These are phyloP conservation scores for Melanostoma scalare DNA, from an alignment of 2,888 invertebrate genomes.

Conservation along the genomic window DNA sequence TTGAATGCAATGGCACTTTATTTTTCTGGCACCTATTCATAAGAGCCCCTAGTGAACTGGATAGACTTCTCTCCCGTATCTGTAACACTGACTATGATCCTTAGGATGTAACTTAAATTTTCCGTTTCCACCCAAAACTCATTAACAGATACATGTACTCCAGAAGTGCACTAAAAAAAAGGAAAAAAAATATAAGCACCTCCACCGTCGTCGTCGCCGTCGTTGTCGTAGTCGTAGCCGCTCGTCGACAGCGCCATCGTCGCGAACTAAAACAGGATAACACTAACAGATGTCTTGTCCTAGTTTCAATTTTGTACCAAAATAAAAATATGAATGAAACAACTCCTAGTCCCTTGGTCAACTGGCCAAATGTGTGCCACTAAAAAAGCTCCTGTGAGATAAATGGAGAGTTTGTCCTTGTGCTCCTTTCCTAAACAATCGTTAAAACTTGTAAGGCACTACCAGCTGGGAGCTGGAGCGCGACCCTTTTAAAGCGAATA, in stretches of 20 bases:
- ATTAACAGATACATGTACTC: slow-evolving; percentile 53
- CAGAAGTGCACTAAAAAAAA: slow-evolving; percentile 12
- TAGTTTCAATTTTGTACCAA: slow-evolving; percentile 48
- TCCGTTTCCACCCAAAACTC: slow-evolving; percentile 66
- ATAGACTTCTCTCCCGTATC: slow-evolving; percentile 38
- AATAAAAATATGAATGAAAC: slow-evolving; percentile 23
- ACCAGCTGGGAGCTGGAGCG: slow-evolving; percentile 7
- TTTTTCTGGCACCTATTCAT: slow-evolving; percentile 61
- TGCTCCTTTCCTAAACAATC: slow-evolving; percentile 60
- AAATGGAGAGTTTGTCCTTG: slow-evolving; percentile 66
- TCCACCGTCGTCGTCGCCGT: background rate
- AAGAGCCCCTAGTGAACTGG: slow-evolving; percentile 10
- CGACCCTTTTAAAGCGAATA: slow-evolving; percentile 50
- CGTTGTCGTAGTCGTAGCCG: background rate
- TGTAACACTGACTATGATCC: slow-evolving; percentile 29
- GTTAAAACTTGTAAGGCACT: slow-evolving; percentile 47
- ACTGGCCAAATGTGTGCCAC: slow-evolving; percentile 60
- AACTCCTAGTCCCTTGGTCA: slow-evolving; percentile 44
- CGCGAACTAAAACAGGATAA: slow-evolving; percentile 50
- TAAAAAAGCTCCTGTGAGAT: slow-evolving; percentile 48
- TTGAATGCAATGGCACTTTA: slow-evolving; percentile 24
- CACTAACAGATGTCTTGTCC: slow-evolving; percentile 68
- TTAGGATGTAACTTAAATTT: slow-evolving; percentile 52
- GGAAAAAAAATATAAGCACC: background rate
- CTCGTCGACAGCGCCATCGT: background rate